Conservation (phyloP, 2,797 vertebrate genomes). For the Chrosomus eos region DNA sequence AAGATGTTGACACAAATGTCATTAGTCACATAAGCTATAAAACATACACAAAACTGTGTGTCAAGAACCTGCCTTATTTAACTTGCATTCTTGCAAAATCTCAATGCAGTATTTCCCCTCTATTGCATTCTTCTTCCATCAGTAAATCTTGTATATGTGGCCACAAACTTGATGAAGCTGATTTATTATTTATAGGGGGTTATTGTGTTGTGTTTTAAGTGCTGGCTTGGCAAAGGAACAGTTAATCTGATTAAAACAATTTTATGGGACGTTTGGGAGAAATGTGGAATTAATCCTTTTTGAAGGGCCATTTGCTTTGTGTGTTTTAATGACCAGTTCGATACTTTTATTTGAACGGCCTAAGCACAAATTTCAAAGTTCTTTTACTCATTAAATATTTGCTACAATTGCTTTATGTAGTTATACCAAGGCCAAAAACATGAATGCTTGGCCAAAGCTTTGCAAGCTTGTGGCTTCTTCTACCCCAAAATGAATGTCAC, state of each 20-base stretch:
- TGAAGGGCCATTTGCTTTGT: slow-evolving; percentile 2
- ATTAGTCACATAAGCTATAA: slow-evolving; percentile 29
- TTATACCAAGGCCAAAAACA: background rate
- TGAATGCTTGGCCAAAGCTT: background rate
- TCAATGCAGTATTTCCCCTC: background rate
- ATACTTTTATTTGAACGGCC: background rate
- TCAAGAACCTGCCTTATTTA: background rate
- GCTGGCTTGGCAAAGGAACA: background rate
- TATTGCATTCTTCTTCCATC: background rate
- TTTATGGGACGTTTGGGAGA: slow-evolving; percentile 9
- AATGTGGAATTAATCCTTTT: slow-evolving; percentile 6
- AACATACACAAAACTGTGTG: background rate
- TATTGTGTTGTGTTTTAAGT: slow-evolving; percentile 5
- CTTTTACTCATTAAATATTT: slow-evolving; percentile 21
- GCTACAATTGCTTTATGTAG: background rate
- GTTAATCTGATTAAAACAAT: slow-evolving; percentile 6
- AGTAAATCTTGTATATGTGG: background rate
- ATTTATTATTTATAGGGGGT: slow-evolving; percentile 23
- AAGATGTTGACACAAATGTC: background rate
- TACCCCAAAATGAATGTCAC: background rate
- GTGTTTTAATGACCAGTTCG: slow-evolving; percentile 1
- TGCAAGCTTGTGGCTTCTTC: background rate
- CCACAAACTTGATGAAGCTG: slow-evolving; percentile 5
- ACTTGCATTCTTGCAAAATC: slow-evolving; percentile 20
- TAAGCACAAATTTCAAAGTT: slow-evolving; percentile 12